Base-by-base conservation (phyloP, 2,888 invertebrate species). In the Galeopsomyia nigrocyanea region DNA sequence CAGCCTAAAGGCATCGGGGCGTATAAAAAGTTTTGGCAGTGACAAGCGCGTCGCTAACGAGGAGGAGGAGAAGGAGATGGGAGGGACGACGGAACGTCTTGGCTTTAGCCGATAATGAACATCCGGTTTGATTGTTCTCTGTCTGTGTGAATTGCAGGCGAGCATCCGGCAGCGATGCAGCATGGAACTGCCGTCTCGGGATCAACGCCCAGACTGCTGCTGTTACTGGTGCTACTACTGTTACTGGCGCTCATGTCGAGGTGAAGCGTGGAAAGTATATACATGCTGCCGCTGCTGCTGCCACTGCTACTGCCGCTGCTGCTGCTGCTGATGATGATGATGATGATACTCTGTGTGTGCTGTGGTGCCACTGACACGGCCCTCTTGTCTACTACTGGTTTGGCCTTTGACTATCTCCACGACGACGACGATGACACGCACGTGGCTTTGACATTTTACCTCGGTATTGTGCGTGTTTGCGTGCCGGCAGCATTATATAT, bases 161-260 rank as follows among this genome's bases (percentile, higher is more conserved):
- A 84, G 73, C 83, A 83, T 79, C 84, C 83, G 14, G 84, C 84
- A 53, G 84, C 84, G 66, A 84, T 84, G 83, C 84, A 84, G 68
- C 83, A 82, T 71, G 83, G 83, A 16, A 80, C 80, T 9, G 49
- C 56, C 7, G 55, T 46, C 62, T 19, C 31, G 9, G 58, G 72
- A 26, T n/a, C 17, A 17, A 17, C 53, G 53, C 17, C 7, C 53
- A 39, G 53, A 53, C n/a, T 53, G 53, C 53, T 53, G 10, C 53
- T 53, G 53, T 17, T 17, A 53, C 17, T 53, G 53, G 17, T 19
- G 53, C 56, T 16, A 19, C 1, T 51, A 14, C 55, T 62, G 61
- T 50, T 60, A 26, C 16, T 49, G 47, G 13, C 49, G 39, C 53
- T 53, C 21, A 17, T 19, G 53, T 17, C 21, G 53, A 53, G 19